A percentile compares a stretch with the other conserved stretches of the same genome.
These are phyloP conservation scores for Lypha dubia DNA, from an alignment of 2,888 invertebrate genomes.

Conservation along the genomic window DNA sequence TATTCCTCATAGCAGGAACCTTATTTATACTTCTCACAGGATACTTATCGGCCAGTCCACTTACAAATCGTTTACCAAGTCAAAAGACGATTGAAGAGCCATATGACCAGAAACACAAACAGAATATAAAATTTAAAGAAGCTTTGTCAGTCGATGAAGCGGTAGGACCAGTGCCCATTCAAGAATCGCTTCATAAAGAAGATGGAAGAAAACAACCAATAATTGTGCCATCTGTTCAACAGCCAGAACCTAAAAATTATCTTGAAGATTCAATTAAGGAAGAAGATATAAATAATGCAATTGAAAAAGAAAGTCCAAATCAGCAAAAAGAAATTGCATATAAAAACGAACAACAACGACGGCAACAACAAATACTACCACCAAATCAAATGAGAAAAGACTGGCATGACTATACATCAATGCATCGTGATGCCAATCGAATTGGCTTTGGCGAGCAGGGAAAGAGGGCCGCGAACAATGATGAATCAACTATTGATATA, in stretches of 20 bases:
- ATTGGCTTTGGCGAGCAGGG: conserved; percentile 91
- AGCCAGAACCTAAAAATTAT: conserved; percentile 31
- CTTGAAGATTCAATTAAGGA: conserved; percentile 20
- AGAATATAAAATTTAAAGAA: conserved; percentile 10
- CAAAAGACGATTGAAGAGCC: conserved; percentile 61
- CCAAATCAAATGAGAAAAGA: conserved; percentile 85
- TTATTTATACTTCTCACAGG: conserved; percentile 80
- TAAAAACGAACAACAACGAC: conserved; percentile 3
- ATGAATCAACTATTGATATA: conserved; percentile 86
- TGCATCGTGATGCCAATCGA: conserved; percentile 86
- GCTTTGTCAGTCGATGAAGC: conserved; percentile 26
- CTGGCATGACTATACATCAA: conserved; percentile 91
- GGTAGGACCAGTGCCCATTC: conserved; percentile 23
- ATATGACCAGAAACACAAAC: conserved; percentile 27
- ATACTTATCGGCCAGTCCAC: conserved; percentile 80
- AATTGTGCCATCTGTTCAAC: conserved; percentile 37
- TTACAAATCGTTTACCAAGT: conserved; percentile 76
- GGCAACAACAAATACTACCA: conserved; percentile 60
- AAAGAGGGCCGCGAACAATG: conserved; percentile 86
- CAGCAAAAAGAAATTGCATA: conserved; percentile 23
- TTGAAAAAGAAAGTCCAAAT: conserved; percentile 48
- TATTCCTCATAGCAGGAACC: conserved; percentile 77
- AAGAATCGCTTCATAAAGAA: conserved; percentile 5
- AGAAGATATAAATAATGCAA: conserved; percentile 43
- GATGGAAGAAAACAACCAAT: not conserved